Evolutionary conservation across 2,888 invertebrate species (phyloP), one percentile per base, ranked within the genome.

Genomic region (Philopedon plagiatum): DNA sequence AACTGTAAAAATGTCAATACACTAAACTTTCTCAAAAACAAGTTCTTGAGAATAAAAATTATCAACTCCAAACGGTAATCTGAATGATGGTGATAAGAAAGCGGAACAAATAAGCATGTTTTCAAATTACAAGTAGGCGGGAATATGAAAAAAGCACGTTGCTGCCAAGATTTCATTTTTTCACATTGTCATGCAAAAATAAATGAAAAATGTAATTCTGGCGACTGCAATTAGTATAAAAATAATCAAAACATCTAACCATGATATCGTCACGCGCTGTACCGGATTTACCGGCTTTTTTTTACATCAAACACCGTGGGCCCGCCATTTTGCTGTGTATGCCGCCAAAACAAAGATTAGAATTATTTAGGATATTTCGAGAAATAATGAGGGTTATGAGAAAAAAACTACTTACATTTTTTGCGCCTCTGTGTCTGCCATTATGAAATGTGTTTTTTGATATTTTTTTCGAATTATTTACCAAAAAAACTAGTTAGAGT

Each of bases 401-500:
- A 57, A 75, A 78, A 70, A 64, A 54, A 8, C 44, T 82, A 91
- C 91, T 91, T 88, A 91, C 91, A 89, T 90, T 84, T 88, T 89
- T 84, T 90, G 89, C 76, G 89, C 87, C 76, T 81, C 85, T 75
- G 85, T 86, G 86, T 91, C 91, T 86, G 91, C 91, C 91, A 91
- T 91, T 87, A 89, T 85, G 80, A 78, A 39, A 54, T 49, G 44
- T 65, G 64, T 78, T 78, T 78, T 79, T 72, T 73, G 74, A 49
- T 73, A 73, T 79, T 75, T 77, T 75, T 75, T 75, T 73, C 72
- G 75, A 76, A 78, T 13, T 34, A 41, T 66, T 60, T 66, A 46
- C 69, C 37, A 41, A 65, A 71, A 66, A 78, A 77, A 76, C 73
- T 66, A 57, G 75, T 56, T 76, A 79, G 77, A 77, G 58, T 77